These are phyloP conservation scores for Dicycla oo DNA, from an alignment of 2,888 invertebrate species.

Conservation along the genomic window DNA sequence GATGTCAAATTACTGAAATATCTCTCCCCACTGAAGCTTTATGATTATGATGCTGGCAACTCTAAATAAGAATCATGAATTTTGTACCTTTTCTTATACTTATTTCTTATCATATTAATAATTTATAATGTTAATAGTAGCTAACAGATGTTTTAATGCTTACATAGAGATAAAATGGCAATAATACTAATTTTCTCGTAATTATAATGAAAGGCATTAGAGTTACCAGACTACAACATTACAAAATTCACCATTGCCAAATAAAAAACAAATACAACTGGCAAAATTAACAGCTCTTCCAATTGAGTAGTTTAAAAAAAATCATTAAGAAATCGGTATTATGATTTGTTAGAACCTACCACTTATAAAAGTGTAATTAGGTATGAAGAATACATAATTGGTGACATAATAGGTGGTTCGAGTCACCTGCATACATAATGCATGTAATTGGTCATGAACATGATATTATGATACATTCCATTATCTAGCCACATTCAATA, in stretches of 20 bases:
- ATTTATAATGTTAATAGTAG: neutral
- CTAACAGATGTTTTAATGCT: constrained; percentile 23
- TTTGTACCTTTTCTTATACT: constrained; percentile 37
- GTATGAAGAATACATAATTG: constrained; percentile 30
- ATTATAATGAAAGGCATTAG: constrained; percentile 14
- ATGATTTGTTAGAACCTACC: constrained; percentile 5
- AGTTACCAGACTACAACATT: constrained; percentile 48
- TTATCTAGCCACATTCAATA: constrained; percentile 15
- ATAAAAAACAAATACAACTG: constrained; percentile 38
- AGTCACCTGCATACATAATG: constrained; percentile 33
- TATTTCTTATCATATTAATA: constrained; percentile 9
- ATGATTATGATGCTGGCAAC: constrained; percentile 43
- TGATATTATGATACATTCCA: constrained; percentile 26
- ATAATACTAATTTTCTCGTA: constrained; percentile 16
- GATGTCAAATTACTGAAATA: constrained; percentile 9
- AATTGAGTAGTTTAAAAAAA: constrained; percentile 13
- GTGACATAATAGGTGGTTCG: constrained; percentile 34
- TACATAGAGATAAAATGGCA: constrained; percentile 11
- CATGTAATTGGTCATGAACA: constrained; percentile 42
- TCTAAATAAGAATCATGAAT: constrained; percentile 36
- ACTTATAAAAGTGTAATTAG: constrained; percentile 21
- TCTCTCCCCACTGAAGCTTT: constrained; percentile 26
- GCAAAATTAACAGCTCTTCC: constrained; percentile 33
- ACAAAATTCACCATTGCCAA: constrained; percentile 22
- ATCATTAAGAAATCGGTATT: constrained; percentile 3